Evolutionary conservation across 1,140 invertebrate species (phyloP), one percentile per base, ranked within the genome.

Genomic region (Saccostrea cuccullata): DNA sequence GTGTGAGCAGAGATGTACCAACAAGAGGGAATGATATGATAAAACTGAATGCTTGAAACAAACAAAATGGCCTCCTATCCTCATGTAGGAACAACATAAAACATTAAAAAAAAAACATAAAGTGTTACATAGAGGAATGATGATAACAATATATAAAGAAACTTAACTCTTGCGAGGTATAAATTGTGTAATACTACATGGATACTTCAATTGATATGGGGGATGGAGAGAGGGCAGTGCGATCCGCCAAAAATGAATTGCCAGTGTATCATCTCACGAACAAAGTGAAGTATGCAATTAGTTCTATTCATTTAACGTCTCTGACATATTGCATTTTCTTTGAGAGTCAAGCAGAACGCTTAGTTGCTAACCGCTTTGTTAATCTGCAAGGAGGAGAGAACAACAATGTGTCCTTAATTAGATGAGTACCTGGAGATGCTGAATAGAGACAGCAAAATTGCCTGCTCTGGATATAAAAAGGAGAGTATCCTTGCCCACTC

Each of bases 361-460:
- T 89, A 8, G 77, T 58, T 26, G 89, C 82, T 8, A 87, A 89
- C 36, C n/a, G 89, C 9, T 89, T 89, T 23, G 30, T 87, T 6
- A 89, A 89, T 67, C 4, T 85, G 30, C 86, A 87, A 55, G 89
- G 89, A 9, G 86, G 89, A 6, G 87, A 82, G 85, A 89, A 89
- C 55, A 89, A 82, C 58, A 87, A 89, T 23, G 70, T 87, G 55
- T 58, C 82, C 20, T 55, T 85, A n/a, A n/a, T n/a, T n/a, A 26
- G 86, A 89, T 87, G 88, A 87, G 83, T 89, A 86, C 70, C 2
- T 89, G 5, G 89, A 89, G 17, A 84, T 89, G 64, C 26, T 89
- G 30, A 89, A 89, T n/a, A 87, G 82, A 55, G 89, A 87, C 26
- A 83, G 86, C 86, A 89, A 89, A 64, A 23, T 85, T 17, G 77